Evolutionary conservation across 2,888 invertebrate genomes (phyloP).

Genomic region (Uropetala carovei): DNA sequence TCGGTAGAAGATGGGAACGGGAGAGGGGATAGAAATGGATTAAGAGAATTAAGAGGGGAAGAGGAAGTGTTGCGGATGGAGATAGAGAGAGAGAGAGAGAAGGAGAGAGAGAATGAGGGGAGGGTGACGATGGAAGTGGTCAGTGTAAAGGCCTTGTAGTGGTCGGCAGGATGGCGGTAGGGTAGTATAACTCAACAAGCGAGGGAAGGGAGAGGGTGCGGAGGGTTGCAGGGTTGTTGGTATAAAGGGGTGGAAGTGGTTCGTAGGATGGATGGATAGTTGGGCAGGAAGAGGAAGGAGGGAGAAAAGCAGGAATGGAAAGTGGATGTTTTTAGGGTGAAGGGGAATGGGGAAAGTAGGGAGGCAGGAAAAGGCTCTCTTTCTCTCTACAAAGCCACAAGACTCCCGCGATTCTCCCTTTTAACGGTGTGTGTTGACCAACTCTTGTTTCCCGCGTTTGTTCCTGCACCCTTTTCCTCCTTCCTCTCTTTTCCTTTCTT

Average conservation of each 20-base stretch:
- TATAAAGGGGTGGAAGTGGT: not conserved
- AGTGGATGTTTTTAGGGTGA: conserved; percentile 20
- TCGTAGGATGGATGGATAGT: conserved; percentile 2
- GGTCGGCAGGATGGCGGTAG: not conserved
- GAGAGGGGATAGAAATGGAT: not conserved
- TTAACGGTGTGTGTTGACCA: not conserved
- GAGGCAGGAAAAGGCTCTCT: not conserved
- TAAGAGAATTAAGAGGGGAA: too few species aligned
- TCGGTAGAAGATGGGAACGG: not conserved
- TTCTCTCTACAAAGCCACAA: conserved; percentile 5
- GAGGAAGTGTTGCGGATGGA: not conserved
- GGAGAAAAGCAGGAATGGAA: not conserved
- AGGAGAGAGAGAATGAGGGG: not conserved
- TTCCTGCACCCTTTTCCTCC: not conserved
- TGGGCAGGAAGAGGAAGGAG: not conserved
- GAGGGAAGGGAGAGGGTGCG: not conserved
- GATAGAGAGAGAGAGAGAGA: not conserved
- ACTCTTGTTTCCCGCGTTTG: not conserved
- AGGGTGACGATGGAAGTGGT: conserved; percentile 21
- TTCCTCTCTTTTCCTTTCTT: not conserved
- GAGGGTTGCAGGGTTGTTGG: conserved; percentile 27
- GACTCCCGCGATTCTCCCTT: conserved; percentile 19
- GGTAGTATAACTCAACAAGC: conserved; percentile 29
- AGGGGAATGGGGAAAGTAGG: not conserved
- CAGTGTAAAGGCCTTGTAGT: conserved; percentile 31